Conservation (phyloP, 2,113 vertebrate genomes). For the Vanacampus margaritifer region DNA sequence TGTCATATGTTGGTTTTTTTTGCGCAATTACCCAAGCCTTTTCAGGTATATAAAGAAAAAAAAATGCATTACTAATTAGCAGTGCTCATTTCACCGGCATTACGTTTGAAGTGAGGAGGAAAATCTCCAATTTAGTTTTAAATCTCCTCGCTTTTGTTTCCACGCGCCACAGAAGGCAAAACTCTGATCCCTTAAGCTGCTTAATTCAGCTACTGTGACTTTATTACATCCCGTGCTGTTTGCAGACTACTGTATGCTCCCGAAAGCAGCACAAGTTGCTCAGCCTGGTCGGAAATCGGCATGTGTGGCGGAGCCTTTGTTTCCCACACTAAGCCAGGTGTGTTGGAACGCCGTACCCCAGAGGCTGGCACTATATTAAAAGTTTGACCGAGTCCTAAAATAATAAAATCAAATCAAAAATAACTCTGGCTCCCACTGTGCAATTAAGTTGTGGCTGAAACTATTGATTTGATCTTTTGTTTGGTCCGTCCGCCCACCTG, state of each 20-base stretch:
- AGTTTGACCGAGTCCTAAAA: slow-evolving; percentile 65
- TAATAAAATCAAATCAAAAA: slow-evolving; percentile 54
- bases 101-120: slow-evolving; percentile 66
- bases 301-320: slow-evolving; percentile 31
- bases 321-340: slow-evolving; percentile 46
- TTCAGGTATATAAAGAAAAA: slow-evolving; percentile 38
- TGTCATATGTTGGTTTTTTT: slow-evolving; percentile 37
- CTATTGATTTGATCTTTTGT: slow-evolving; percentile 71
- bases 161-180: slow-evolving; percentile 59
- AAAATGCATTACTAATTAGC: slow-evolving; percentile 56
- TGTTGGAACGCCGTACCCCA: slow-evolving; percentile 42
- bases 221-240: slow-evolving; percentile 70
- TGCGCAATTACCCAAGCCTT: slow-evolving; percentile 36
- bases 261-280: slow-evolving; percentile 24
- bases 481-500: slow-evolving; percentile 61
- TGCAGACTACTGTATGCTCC: slow-evolving; percentile 45
- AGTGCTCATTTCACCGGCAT: slow-evolving; percentile 52
- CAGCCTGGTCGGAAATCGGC: slow-evolving; percentile 27
- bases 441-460: slow-evolving; percentile 65
- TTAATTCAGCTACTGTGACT: slow-evolving; percentile 72
- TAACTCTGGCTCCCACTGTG: slow-evolving; percentile 60
- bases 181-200: slow-evolving; percentile 73
- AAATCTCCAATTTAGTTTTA: slow-evolving; percentile 64
- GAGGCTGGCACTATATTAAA: slow-evolving; percentile 68
- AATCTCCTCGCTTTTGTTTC: slow-evolving; percentile 62